A percentile compares a stretch with the other conserved stretches of the same genome.
These are phyloP conservation scores for western clawed frog (Xenopus tropicalis) DNA, from an alignment of 2,113 vertebrate species.

Conservation along the genomic window DNA sequence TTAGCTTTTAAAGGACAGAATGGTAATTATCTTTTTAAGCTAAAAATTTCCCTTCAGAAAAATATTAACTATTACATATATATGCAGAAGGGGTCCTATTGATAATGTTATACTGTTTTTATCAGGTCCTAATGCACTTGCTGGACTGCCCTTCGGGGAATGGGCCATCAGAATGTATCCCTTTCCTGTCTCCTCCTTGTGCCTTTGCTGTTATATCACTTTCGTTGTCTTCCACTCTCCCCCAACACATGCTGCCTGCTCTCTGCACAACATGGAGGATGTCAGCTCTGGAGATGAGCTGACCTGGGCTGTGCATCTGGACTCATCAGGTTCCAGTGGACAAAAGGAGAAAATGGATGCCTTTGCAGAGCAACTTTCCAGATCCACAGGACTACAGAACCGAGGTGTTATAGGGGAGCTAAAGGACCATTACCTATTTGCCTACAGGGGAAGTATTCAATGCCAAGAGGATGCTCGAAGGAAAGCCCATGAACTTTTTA, in stretches of 20 bases:
- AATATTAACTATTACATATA: no score
- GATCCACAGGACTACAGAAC: slow-evolving; percentile 75
- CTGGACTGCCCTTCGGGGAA: slow-evolving; percentile 9
- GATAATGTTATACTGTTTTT: not conserved
- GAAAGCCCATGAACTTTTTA: slow-evolving; percentile 63
- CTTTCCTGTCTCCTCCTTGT: slow-evolving; percentile 43
- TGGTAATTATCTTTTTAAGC: no score
- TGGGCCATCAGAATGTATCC: slow-evolving; percentile 9
- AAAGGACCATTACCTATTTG: slow-evolving; percentile 82
- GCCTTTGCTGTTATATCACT: slow-evolving; percentile 56
- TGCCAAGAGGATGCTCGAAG: not conserved
- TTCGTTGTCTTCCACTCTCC: slow-evolving; percentile 46
- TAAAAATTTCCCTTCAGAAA: no score
- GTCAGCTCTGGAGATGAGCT: slow-evolving; percentile 46
- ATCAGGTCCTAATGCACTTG: slow-evolving; percentile 25
- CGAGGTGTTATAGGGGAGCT: slow-evolving; percentile 88
- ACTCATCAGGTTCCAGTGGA: slow-evolving; percentile 41
- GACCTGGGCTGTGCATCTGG: slow-evolving; percentile 81
- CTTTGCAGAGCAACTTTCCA: slow-evolving; percentile 73
- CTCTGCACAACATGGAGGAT: not conserved
- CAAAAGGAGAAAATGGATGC: slow-evolving; percentile 54
- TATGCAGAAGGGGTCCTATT: no score
- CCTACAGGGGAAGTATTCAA: slow-evolving; percentile 19
- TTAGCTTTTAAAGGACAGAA: no score
- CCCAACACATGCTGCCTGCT: slow-evolving; percentile 5